These are phyloP conservation scores for Dreissena rostriformis DNA, from an alignment of 1,140 invertebrate species.

Conservation along the genomic window DNA sequence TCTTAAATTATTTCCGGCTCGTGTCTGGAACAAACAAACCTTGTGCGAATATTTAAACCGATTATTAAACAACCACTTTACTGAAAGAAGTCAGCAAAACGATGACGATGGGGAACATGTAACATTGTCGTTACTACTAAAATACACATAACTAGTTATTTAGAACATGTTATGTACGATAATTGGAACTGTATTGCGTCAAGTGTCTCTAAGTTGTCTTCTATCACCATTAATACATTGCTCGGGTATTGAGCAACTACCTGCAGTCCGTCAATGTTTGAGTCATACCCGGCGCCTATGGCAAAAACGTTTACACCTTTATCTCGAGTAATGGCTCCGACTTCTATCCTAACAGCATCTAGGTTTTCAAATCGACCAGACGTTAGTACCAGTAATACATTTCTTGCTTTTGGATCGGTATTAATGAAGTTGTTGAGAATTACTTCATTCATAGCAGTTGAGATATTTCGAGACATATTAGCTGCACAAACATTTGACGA, in stretches of 20 bases:
- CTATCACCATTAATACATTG: neutral
- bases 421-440: neutral
- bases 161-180: too few relatives aligned
- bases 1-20: too few relatives aligned
- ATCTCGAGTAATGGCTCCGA: neutral
- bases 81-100: too few relatives aligned
- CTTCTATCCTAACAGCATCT: neutral
- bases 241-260: neutral
- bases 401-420: slow-evolving; percentile 1
- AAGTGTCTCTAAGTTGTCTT: too few relatives aligned
- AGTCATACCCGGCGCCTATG: slow-evolving; percentile 5
- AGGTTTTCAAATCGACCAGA: neutral
- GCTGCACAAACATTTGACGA: neutral
- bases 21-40: too few relatives aligned
- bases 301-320: neutral
- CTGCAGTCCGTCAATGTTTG: neutral
- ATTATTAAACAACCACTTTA: too few relatives aligned
- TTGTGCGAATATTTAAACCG: too few relatives aligned
- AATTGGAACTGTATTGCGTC: too few relatives aligned
- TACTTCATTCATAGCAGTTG: neutral
- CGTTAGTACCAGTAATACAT: neutral
- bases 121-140: too few relatives aligned
- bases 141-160: too few relatives aligned
- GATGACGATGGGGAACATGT: too few relatives aligned
- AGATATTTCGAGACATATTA: neutral